Percentiles rank a stretch among this genome's conserved stretches.
Evolutionary conservation across 2,113 vertebrate species (phyloP).

Genomic region (Camelus dromedarius): DNA sequence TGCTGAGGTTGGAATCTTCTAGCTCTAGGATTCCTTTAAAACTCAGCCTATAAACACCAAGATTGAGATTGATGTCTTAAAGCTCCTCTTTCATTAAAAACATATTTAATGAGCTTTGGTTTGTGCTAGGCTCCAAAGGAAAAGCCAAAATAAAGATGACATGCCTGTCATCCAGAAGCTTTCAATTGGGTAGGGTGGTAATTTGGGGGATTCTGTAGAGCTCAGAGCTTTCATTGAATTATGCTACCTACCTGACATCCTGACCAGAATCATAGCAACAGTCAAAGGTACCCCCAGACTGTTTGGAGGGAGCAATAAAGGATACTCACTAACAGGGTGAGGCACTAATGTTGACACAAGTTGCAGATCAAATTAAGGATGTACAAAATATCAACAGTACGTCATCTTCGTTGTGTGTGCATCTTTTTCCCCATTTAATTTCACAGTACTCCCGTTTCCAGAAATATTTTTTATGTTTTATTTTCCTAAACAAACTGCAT

Average conservation of each 20-base stretch:
- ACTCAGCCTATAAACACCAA: neutral
- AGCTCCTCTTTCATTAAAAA: neutral
- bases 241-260: neutral
- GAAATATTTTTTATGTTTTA: neutral
- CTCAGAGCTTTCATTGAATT: neutral
- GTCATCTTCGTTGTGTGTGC: neutral
- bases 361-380: neutral
- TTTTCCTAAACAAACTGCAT: neutral
- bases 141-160: neutral
- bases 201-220: neutral
- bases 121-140: neutral
- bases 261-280: neutral
- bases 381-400: neutral
- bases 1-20: neutral
- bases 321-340: neutral
- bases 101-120: neutral
- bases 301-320: neutral
- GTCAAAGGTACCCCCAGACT: neutral
- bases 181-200: neutral
- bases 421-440: conserved; percentile 25
- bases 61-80: neutral
- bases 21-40: neutral
- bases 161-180: neutral
- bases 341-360: neutral
- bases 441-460: neutral